Percentiles rank a stretch among this genome's conserved stretches.
These are phyloP conservation scores for Serripes groenlandicus DNA, from an alignment of 2,888 invertebrate species.

Conservation along the genomic window DNA sequence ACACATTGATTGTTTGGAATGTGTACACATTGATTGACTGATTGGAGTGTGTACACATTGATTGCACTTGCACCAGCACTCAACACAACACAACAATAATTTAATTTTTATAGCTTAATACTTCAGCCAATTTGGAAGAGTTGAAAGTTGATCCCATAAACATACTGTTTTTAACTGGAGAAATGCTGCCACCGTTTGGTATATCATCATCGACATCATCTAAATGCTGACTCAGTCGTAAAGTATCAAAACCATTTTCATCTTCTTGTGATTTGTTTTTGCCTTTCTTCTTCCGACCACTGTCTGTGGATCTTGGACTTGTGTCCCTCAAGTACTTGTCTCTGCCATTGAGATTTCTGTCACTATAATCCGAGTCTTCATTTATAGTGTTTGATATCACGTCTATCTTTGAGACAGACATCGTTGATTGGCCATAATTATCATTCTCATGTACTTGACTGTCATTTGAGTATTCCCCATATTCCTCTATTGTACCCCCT, in stretches of 20 bases:
- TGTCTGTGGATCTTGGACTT: neutral
- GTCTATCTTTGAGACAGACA: slow-evolving; percentile 54
- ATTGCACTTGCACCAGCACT: too few species aligned
- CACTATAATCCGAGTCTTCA: slow-evolving; percentile 24
- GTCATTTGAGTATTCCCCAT: neutral
- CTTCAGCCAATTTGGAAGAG: too few species aligned
- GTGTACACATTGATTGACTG: too few species aligned
- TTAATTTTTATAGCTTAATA: too few species aligned
- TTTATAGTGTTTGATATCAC: slow-evolving; percentile 41
- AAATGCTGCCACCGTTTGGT: neutral
- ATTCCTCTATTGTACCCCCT: neutral
- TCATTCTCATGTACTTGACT: neutral
- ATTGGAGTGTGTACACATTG: too few species aligned
- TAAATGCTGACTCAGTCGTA: slow-evolving; percentile 61
- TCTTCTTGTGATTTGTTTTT: slow-evolving; percentile 36
- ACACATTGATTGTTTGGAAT: too few species aligned
- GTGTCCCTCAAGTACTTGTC: slow-evolving; percentile 2
- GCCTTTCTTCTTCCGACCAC: slow-evolving; percentile 23
- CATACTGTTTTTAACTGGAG: neutral
- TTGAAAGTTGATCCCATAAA: too few species aligned
- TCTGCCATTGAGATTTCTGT: slow-evolving; percentile 5
- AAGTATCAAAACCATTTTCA: slow-evolving; percentile 64
- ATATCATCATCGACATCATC: slow-evolving; percentile 30
- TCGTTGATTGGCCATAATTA: slow-evolving; percentile 13
- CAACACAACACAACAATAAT: too few species aligned